Conservation (phyloP, 1,140 invertebrate genomes). For the Drosophila baimaii region DNA sequence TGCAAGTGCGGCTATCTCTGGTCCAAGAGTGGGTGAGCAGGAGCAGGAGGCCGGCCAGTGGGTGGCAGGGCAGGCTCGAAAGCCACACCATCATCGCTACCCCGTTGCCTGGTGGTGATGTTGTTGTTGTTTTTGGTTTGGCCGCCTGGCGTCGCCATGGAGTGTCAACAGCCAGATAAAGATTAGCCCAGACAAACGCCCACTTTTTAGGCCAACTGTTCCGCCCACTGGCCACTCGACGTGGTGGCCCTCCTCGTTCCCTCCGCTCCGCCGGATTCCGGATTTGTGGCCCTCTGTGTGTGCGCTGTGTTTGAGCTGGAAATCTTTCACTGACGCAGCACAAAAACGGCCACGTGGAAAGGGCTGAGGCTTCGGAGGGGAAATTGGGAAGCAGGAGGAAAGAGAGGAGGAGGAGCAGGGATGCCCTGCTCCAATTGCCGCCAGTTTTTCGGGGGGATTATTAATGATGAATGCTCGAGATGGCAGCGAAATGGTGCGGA, state of each 20-base stretch:
- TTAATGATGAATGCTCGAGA: constrained; percentile 82
- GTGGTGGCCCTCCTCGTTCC: background rate
- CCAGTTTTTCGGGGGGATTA: constrained; percentile 62
- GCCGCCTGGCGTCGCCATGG: constrained; percentile 65
- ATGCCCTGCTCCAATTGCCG: constrained; percentile 49
- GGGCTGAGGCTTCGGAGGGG: constrained; percentile 18
- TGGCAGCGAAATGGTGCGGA: constrained; percentile 78
- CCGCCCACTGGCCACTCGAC: constrained; percentile 73
- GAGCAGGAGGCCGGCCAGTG: background rate
- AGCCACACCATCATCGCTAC: constrained; percentile 50
- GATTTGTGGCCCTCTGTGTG: constrained; percentile 12
- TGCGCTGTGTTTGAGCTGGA: constrained; percentile 45
- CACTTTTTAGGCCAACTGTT: constrained; percentile 73
- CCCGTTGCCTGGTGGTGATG: no score
- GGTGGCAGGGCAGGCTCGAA: constrained; percentile 35
- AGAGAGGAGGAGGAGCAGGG: background rate
- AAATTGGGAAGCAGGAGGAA: background rate
- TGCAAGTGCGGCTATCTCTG: constrained; percentile 41
- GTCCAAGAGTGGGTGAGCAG: constrained; percentile 15
- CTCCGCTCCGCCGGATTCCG: background rate
- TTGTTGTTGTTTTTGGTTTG: constrained; percentile 31
- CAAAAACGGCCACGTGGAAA: constrained; percentile 63
- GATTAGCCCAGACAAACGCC: constrained; percentile 81
- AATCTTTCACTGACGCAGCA: constrained; percentile 81
- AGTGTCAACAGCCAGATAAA: constrained; percentile 82